These are phyloP conservation scores for Panonychus citri DNA, from an alignment of 1,140 invertebrate species.

Conservation along the genomic window DNA sequence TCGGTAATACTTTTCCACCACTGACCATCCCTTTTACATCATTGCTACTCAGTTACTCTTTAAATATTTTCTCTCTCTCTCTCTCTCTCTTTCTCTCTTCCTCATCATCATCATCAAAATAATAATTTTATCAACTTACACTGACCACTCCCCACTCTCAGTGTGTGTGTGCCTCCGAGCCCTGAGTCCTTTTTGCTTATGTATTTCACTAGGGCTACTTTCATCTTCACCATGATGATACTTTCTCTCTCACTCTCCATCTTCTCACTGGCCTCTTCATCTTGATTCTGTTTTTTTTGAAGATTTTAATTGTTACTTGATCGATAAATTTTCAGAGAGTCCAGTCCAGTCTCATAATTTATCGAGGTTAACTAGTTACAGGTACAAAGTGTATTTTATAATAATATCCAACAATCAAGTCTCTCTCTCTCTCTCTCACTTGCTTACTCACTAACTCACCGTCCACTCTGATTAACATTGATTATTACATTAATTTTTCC, in stretches of 20 bases:
- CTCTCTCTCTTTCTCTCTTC: neutral
- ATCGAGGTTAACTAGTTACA: too few relatives aligned
- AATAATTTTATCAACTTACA: neutral
- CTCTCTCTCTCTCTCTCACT: too few relatives aligned
- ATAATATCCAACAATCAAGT: too few relatives aligned
- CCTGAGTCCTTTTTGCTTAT: neutral
- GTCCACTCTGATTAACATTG: too few relatives aligned
- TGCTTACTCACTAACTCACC: too few relatives aligned
- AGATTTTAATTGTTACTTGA: neutral
- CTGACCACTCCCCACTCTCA: neutral
- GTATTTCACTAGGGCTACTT: neutral
- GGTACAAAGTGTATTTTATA: too few relatives aligned
- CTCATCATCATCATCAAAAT: neutral
- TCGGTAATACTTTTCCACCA: neutral
- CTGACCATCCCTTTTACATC: neutral
- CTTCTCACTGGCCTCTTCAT: neutral
- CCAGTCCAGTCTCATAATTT: too few relatives aligned
- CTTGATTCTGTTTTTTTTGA: neutral
- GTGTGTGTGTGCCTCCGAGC: neutral
- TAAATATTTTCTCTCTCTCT: neutral
- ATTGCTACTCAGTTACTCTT: neutral
- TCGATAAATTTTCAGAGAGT: neutral
- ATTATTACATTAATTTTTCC: too few relatives aligned
- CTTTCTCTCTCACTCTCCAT: neutral
- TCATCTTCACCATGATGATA: neutral